Percentiles rank a stretch among this genome's conserved stretches.
Evolutionary conservation across 2,797 vertebrate genomes (phyloP).

Genomic region (Anomalospiza imberbis): DNA sequence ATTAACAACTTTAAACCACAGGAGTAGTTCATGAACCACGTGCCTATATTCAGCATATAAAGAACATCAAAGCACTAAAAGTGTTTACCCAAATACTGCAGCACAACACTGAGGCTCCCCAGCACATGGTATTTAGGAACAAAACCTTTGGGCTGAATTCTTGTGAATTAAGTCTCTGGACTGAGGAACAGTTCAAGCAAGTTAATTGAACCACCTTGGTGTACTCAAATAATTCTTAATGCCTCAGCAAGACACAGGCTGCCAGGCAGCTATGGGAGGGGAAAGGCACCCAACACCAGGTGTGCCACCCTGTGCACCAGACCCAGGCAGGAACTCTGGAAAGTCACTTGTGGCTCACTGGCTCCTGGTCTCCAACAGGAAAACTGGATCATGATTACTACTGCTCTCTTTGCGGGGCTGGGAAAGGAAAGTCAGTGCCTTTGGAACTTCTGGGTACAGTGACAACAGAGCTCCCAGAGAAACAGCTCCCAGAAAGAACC

Average conservation of each 20-base stretch:
- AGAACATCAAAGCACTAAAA: background rate
- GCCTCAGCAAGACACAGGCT: background rate
- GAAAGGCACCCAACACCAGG: rapidly evolving
- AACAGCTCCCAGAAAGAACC: background rate
- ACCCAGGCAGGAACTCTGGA: background rate
- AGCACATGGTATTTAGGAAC: background rate
- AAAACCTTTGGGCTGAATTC: background rate
- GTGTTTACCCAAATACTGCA: background rate
- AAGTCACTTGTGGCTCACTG: background rate
- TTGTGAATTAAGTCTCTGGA: background rate
- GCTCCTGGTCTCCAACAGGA: background rate
- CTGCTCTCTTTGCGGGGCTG: background rate
- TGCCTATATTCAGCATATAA: background rate
- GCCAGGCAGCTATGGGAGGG: background rate
- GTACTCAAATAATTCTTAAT: background rate
- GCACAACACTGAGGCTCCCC: background rate
- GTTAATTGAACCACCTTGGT: background rate
- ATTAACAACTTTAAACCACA: background rate
- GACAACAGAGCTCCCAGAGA: background rate
- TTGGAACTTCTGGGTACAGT: background rate
- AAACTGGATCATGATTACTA: background rate
- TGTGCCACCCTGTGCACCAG: background rate
- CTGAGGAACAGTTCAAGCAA: background rate
- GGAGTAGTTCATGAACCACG: background rate
- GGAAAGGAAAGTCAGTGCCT: background rate